Conservation (phyloP, 1,140 invertebrate genomes). For the Yoshiicerus persimilis region DNA sequence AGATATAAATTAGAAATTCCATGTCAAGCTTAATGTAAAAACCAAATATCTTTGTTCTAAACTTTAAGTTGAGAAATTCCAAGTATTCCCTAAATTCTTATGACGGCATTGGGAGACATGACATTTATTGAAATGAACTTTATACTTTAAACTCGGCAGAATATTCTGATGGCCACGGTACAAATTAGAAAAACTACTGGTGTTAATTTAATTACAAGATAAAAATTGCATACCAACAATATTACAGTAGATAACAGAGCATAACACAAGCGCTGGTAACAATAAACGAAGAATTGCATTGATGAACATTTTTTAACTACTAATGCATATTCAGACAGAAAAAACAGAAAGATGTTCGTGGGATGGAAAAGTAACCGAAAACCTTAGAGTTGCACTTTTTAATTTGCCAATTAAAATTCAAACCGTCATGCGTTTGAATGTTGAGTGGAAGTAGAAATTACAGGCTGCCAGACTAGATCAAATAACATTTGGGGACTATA, state of each 20-base stretch:
- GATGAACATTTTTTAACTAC: not conserved
- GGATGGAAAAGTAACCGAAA: too few species aligned
- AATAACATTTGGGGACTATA: not conserved
- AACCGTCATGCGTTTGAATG: not conserved
- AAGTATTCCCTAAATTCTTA: not conserved
- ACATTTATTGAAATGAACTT: not conserved
- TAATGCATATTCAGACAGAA: not conserved
- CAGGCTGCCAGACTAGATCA: not conserved
- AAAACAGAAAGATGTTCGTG: not conserved
- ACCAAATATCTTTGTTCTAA: not conserved
- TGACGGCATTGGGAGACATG: not conserved
- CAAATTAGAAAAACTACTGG: not conserved
- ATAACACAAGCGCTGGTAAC: too few species aligned
- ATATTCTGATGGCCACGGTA: too few species aligned
- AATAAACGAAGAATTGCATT: too few species aligned
- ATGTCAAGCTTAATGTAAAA: not conserved
- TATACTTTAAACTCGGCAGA: not conserved
- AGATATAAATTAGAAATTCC: not conserved
- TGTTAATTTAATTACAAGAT: not conserved
- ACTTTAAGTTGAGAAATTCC: not conserved
- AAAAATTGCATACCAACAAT: not conserved
- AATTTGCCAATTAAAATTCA: slow-evolving; percentile 35
- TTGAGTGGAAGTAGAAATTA: not conserved
- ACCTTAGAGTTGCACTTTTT: slow-evolving; percentile 23
- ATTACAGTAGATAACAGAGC: too few species aligned